Base-by-base conservation (phyloP, 2,888 invertebrate genomes). In the Chloromyia formosa region DNA sequence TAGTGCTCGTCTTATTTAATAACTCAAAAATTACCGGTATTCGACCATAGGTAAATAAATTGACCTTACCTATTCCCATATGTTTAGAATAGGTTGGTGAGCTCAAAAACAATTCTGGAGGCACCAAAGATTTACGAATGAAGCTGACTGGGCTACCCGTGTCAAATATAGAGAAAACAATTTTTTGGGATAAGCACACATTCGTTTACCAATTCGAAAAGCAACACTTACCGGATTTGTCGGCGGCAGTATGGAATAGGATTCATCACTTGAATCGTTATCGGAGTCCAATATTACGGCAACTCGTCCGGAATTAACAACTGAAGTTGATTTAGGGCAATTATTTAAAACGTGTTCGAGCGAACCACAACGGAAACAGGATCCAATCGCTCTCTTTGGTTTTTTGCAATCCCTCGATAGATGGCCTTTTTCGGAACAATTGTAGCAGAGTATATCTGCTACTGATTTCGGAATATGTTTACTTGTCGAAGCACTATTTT, bases 181-280 rank as follows among this genome's bases (percentile, higher is more conserved):
- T 53, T 53, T n/a, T 53, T 53, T 53, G 4, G 14, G 53, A 14
- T 53, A 16, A 53, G 53, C 53, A 53, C 53, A 53, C 53, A 53
- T 53, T n/a, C 16, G 53, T 53, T 53, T 16, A 53, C 53, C 53
- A 10, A 53, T 53, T 53, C 53, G n/a, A 53, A 53, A 53, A 53
- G 53, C 53, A 53, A n/a, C 53, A 16, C 53, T 53, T 53, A 53
- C 14, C 53, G 53, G 53, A 53, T 53, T 53, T 16, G 16, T 53
- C n/a, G 53, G 53, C 53, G 53, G 53, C 3, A 53, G 53, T 10
- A 5, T 10, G 53, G 53, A n/a, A 53, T 2, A 53, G 12, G 53
- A 53, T 10, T 53, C 53, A 10, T 10, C 53, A 53, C 53, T 53
- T 14, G 53, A 5, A 5, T 53, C 53, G 53, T 53, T 10, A 53